Percentiles rank a stretch among this genome's conserved stretches.
Conservation (phyloP, 2,113 vertebrate species). For the Lophius piscatorius region DNA sequence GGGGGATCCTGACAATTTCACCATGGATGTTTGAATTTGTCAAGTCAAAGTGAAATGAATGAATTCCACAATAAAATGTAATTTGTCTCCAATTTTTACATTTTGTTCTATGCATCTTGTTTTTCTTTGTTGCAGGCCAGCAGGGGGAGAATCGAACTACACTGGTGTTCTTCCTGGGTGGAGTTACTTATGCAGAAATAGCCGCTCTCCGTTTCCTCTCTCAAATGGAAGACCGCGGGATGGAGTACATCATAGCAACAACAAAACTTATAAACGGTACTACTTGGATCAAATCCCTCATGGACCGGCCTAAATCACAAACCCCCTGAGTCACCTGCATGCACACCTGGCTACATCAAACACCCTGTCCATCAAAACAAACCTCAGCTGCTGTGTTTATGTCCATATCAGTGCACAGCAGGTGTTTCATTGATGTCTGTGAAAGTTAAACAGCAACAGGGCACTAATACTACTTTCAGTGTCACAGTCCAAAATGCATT, state of each 20-base stretch:
- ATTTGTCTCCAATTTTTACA: no score
- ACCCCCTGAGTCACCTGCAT: conserved; percentile 69
- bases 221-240: conserved; percentile 96
- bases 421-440: conserved; percentile 63
- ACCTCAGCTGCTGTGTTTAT: conserved; percentile 31
- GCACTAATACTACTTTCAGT: conserved; percentile 15
- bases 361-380: conserved; percentile 11
- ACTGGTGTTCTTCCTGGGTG: conserved; percentile 95
- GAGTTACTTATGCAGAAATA: conserved; percentile 94
- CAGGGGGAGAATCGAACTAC: conserved; percentile 96
- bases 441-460: conserved; percentile 1
- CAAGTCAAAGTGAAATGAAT: no score
- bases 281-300: conserved; percentile 93
- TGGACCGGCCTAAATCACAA: conserved; percentile 89
- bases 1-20: no score
- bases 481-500: background rate
- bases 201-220: conserved; percentile 95
- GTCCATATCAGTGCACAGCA: conserved; percentile 35
- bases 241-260: conserved; percentile 95
- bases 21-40: no score
- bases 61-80: no score
- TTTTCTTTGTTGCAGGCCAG: conserved; percentile 82
- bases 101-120: no score
- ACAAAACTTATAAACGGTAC: conserved; percentile 96
- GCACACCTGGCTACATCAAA: conserved; percentile 46